Conservation (phyloP, 2,888 invertebrate species). For the Strigamia crassipes region DNA sequence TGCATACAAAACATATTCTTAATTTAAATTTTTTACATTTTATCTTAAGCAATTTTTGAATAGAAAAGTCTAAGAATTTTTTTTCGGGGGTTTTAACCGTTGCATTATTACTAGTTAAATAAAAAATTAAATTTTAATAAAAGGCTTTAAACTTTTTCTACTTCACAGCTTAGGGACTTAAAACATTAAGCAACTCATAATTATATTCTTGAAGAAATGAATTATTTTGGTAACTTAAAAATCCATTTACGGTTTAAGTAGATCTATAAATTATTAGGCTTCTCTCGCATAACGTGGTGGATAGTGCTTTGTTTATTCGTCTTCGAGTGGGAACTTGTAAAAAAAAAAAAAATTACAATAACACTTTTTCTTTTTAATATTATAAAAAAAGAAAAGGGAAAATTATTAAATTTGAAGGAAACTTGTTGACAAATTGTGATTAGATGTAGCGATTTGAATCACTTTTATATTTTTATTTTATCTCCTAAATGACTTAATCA, state of each 20-base stretch:
- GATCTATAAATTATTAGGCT: not conserved
- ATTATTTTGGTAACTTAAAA: not conserved
- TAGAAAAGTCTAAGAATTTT: not conserved
- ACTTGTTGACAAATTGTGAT: constrained; percentile 1
- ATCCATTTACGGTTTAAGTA: not conserved
- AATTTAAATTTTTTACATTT: constrained; percentile 8
- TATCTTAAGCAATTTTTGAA: not conserved
- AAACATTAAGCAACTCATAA: not conserved
- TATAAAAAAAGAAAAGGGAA: not conserved
- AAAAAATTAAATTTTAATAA: not conserved
- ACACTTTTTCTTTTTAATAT: not conserved
- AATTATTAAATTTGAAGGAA: not conserved
- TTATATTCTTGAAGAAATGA: constrained; percentile 4
- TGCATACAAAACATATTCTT: constrained; percentile 15
- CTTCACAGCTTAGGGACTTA: not conserved
- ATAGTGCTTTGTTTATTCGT: not conserved
- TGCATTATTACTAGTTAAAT: not conserved
- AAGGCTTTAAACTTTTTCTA: not conserved
- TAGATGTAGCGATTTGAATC: not conserved
- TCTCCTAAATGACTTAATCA: constrained; percentile 16
- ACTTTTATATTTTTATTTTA: not conserved
- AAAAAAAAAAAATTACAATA: not conserved
- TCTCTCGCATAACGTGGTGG: not conserved
- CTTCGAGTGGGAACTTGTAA: not conserved
- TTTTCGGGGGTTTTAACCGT: not conserved